Evolutionary conservation across 2,113 vertebrate genomes (phyloP), one percentile per base, ranked within the genome.

Genomic region (Apodemus speciosus): DNA sequence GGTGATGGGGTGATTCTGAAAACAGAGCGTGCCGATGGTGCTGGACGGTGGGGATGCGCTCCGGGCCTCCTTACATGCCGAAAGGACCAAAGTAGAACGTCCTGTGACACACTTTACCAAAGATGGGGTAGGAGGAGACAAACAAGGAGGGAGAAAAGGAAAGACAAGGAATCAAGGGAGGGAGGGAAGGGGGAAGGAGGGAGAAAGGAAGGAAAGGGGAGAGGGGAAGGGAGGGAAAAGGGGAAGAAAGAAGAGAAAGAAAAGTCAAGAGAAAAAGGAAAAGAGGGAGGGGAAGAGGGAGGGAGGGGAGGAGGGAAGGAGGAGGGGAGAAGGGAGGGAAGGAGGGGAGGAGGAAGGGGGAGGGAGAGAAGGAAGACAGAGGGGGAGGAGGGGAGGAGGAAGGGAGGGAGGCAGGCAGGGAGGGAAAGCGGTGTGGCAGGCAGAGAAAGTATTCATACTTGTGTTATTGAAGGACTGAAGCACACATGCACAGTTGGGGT

Each of bases 341-440:
- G 9, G 2, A 7, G 66, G 14, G 16, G 4, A 1, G 32, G 35
- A 13, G 32, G 32, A 5, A 4, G 14, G 60, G 6, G 4, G 56
- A 40, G 0, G 20, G 3, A 14, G 9, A 9, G 35, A 5, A 4
- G 2, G 2, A 15, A 14, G 66, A 35, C 2, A 2, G 9, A 32
- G 10, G 64, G 1, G 6, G 14, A 1, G 9, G 2, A 7, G 66
- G 14, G 16, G 4, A 1, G 32, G 35, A 13, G 32, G 32, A 5
- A 4, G 14, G 14, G 38, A n/a, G 66, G 11, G 66, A 20, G 7
- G 4, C 2, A 62, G 60, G 60, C 16, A 23, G 2, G 25, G 60
- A 1, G 13, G 30, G 30, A 35, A 66, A 35, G 64, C 5, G 30
- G 4, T 35, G 64, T 66, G 64, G 30, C 32, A 79, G 32, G 76